Evolutionary conservation across 2,113 vertebrate species (phyloP).

Genomic region (Epinephelus fuscoguttatus): DNA sequence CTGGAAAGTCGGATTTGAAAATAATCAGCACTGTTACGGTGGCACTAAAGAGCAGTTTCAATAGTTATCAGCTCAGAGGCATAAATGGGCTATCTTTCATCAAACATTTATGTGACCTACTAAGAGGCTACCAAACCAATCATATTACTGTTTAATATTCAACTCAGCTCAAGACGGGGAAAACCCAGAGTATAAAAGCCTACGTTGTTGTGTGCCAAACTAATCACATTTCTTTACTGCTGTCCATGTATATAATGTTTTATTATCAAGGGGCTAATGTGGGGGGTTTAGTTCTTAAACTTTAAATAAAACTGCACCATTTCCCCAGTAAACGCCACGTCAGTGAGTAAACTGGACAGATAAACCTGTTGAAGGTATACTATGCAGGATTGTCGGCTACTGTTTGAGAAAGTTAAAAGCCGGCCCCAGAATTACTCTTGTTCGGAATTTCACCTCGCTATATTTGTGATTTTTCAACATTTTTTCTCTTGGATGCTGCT

Average conservation of each 20-base stretch:
- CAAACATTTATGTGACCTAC: constrained; percentile 40
- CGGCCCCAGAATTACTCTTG: too few relatives aligned
- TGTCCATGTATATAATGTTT: constrained; percentile 70
- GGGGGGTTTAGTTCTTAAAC: neutral
- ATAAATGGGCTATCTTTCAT: constrained; percentile 25
- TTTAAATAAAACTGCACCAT: constrained; percentile 11
- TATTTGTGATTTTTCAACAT: too few relatives aligned
- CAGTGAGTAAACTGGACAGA: neutral
- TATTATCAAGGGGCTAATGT: constrained; percentile 32
- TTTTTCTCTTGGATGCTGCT: too few relatives aligned
- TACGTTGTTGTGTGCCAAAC: constrained; percentile 62
- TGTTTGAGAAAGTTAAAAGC: too few relatives aligned
- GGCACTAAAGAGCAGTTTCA: constrained; percentile 32
- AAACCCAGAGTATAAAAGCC: constrained; percentile 21
- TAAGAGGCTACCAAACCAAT: constrained; percentile 41
- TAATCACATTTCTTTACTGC: constrained; percentile 55
- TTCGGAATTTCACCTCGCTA: too few relatives aligned
- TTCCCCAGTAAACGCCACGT: constrained; percentile 5
- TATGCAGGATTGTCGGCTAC: too few relatives aligned
- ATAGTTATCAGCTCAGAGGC: constrained; percentile 21
- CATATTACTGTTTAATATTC: constrained; percentile 47
- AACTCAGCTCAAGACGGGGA: neutral
- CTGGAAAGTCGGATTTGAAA: constrained; percentile 37
- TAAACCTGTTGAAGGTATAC: neutral
- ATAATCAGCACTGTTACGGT: constrained; percentile 22